phyloP scores from a whole-genome alignment of 1,140 invertebrate species.

The Plodia interpunctella region DNA sequence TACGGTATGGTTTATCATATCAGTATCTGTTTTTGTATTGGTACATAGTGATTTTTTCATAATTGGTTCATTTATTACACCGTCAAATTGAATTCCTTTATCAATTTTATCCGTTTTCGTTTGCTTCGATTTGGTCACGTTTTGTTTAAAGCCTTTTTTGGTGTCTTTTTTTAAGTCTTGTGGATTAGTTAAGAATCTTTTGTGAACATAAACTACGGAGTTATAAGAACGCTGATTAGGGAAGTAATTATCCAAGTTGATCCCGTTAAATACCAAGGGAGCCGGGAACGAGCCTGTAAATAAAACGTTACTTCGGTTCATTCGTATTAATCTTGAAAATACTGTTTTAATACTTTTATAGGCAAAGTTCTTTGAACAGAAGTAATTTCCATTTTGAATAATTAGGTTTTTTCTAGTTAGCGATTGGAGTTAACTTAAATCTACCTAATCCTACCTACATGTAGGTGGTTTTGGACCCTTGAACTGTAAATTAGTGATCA shows the following conservation, averaged over 20 bases:
- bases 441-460: no score
- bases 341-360: constrained; percentile 12
- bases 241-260: constrained; percentile 42
- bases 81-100: constrained; percentile 42
- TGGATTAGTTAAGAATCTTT: constrained; percentile 35
- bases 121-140: constrained; percentile 17
- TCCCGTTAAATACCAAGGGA: constrained; percentile 27
- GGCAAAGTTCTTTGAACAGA: constrained; percentile 2
- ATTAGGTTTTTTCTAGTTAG: background rate
- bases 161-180: constrained; percentile 12
- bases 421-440: no score
- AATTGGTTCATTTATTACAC: constrained; percentile 18
- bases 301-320: constrained; percentile 12
- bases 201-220: constrained; percentile 53
- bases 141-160: constrained; percentile 11
- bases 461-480: no score
- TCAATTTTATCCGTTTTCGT: constrained; percentile 28
- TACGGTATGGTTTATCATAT: constrained; percentile 52
- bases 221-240: constrained; percentile 35
- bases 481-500: no score
- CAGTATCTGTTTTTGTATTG: constrained; percentile 25
- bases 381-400: constrained; percentile 1
- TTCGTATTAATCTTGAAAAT: constrained; percentile 10
- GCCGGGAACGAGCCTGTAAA: constrained; percentile 24
- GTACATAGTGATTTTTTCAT: constrained; percentile 24